Evolutionary conservation across 2,113 vertebrate species (phyloP), one percentile per base, ranked within the genome.

Genomic region (Sorex fumeus): DNA sequence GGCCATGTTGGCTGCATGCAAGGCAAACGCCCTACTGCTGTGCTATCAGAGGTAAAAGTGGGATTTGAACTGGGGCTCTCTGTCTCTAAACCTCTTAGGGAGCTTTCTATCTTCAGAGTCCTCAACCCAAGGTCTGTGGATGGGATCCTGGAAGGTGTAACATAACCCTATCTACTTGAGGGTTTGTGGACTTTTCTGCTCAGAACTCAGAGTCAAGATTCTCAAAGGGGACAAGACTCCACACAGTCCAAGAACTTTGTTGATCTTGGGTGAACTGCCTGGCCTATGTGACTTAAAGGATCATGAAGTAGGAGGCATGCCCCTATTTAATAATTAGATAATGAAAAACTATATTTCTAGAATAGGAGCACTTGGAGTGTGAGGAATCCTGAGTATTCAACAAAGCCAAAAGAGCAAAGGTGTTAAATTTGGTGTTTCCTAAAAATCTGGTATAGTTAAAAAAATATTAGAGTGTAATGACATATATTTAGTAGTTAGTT

Each of bases 341-440:
- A 71, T 4, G 3, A 28, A 72, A 78, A 75, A 82, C 4, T 45
- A 62, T 3, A 1, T 69, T 69, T 13, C 72, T 18, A 16, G 15
- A 19, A 34, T 7, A 23, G 71, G 32, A 16, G 15, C 40, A 7
- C 15, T 10, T 8, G 8, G 3, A 11, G 60, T 13, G 6, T 74
- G 43, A 82, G 34, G 84, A 90, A 10, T 88, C 67, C 19, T 32
- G 30, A 36, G 6, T 47, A 8, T 82, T 36, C 25, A 69, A 67
- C 12, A 30, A 69, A 81, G 28, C 60, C 40, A 69, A 53, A 77
- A 90, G 21, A 70, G 28, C 28, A 62, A 81, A 25, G 66, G 16
- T 72, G 23, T 40, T 64, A 47, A 82, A 57, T 36, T 91, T 27
- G 81, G 60, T 82, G 74, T 32, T 19, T 80, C 84, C 72, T 79